These are phyloP conservation scores for Neopelma chrysocephalum DNA, from an alignment of 2,797 vertebrate species.

Conservation along the genomic window DNA sequence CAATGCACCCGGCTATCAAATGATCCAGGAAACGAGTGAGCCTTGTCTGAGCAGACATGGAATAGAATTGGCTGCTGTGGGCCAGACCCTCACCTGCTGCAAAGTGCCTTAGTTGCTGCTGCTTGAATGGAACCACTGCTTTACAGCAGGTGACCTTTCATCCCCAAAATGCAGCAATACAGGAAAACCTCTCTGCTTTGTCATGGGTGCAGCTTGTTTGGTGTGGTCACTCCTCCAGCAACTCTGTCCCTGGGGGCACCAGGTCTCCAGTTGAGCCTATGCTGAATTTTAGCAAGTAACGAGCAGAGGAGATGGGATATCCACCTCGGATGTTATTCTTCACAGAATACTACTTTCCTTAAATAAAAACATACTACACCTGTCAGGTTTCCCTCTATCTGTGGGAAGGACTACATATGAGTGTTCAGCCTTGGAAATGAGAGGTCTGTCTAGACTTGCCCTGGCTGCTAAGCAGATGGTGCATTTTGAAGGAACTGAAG, in stretches of 20 bases:
- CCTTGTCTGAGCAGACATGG: conserved; percentile 20
- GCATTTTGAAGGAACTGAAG: background rate
- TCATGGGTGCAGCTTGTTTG: background rate
- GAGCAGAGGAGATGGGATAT: background rate
- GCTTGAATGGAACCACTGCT: background rate
- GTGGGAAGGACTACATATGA: background rate
- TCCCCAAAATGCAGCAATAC: background rate
- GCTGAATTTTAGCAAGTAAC: background rate
- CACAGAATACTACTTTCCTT: background rate
- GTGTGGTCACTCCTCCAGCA: background rate
- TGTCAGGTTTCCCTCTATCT: background rate
- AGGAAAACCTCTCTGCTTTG: background rate
- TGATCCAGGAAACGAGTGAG: background rate
- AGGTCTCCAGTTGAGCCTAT: background rate
- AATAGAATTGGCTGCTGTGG: background rate
- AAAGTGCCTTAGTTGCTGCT: background rate
- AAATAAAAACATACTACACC: background rate
- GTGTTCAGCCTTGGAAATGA: background rate
- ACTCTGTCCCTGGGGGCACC: background rate
- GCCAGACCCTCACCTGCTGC: background rate
- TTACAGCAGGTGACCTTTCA: background rate
- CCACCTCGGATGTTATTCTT: background rate
- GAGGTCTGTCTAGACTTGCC: background rate
- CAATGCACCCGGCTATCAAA: background rate
- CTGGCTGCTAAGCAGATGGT: background rate